Base-by-base conservation (phyloP, 1,140 invertebrate genomes). In the Trichogramma pretiosum region DNA sequence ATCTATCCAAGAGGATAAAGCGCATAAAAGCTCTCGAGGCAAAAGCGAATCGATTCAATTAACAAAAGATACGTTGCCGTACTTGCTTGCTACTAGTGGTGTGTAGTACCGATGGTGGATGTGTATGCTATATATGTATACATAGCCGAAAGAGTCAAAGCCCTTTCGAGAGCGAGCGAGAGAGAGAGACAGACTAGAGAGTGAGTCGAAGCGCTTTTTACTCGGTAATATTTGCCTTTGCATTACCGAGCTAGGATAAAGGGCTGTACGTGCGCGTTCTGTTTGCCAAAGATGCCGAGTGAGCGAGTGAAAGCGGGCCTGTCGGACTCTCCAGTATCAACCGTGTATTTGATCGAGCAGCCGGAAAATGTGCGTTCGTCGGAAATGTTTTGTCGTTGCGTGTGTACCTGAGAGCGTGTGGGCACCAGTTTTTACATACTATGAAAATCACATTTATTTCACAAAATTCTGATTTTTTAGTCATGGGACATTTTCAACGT, bases 201-300 rank as follows among this genome's bases (percentile, higher is more conserved):
- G 35, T 18, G 21, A 8, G 35, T 10, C 8, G 10, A 16, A 7
- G 13, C 8, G 35, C 5, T 16, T 8, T 7, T 36, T 24, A 19
- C 46, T 21, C 10, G 9, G 26, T 26, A 16, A 18, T 48, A 40
- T 49, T 49, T 49, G 26, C 40, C 23, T 26, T 49, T 44, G 41
- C 48, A 49, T 49, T 49, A 49, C 40, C 33, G 40, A 28, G n/a
- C n/a, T 11, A 28, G 38, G 22, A 43, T 48, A 48, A 48, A 48
- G 40, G 40, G 23, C 35, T n/a, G 39, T 24, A 42, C 43, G 42
- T 32, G 43, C 33, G 47, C 21, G 33, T 17, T 17, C 39, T 43
- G 47, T 48, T 48, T 48, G 40, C 40, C 28, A 30, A 43, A 36
- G 39, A 41, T 37, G 47, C 47, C 16, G 45, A 24, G 18, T 14